Conservation (phyloP, 2,888 invertebrate genomes). For the Boloria euphrosyne region DNA sequence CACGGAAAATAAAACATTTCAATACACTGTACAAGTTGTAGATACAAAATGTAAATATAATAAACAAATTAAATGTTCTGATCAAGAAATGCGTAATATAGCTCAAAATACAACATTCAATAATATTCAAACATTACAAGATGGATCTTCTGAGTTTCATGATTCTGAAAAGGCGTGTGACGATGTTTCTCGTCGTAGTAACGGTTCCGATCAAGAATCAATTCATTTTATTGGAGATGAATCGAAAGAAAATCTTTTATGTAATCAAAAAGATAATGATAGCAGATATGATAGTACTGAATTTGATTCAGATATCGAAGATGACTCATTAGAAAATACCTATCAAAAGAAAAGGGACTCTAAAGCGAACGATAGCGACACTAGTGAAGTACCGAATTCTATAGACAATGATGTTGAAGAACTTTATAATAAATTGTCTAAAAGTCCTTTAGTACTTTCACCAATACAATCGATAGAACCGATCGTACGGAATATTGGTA, state of each 20-base stretch:
- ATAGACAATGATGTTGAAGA: slow-evolving; percentile 64
- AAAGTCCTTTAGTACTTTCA: slow-evolving; percentile 22
- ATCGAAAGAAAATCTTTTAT: slow-evolving; percentile 45
- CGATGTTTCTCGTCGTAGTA: neutral
- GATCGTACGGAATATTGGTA: slow-evolving; percentile 48
- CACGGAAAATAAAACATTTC: slow-evolving; percentile 59
- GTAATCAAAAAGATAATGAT: slow-evolving; percentile 47
- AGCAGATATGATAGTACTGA: slow-evolving; percentile 45
- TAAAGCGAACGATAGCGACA: slow-evolving; percentile 48
- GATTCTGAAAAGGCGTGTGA: neutral
- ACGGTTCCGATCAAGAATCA: slow-evolving; percentile 35
- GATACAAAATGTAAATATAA: slow-evolving; percentile 23
- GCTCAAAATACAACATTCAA: neutral
- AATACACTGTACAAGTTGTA: slow-evolving; percentile 56
- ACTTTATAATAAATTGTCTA: slow-evolving; percentile 58
- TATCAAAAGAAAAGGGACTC: slow-evolving; percentile 31
- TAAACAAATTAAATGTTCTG: slow-evolving; percentile 2
- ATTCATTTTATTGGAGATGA: slow-evolving; percentile 47
- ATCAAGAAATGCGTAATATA: neutral
- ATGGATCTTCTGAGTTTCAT: neutral
- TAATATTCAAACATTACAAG: neutral
- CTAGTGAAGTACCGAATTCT: slow-evolving; percentile 54
- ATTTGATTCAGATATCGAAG: slow-evolving; percentile 59
- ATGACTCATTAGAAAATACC: slow-evolving; percentile 61
- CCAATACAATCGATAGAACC: slow-evolving; percentile 39